phyloP scores from a whole-genome alignment of 2,888 invertebrate genomes.

The Lamproptera curius region DNA sequence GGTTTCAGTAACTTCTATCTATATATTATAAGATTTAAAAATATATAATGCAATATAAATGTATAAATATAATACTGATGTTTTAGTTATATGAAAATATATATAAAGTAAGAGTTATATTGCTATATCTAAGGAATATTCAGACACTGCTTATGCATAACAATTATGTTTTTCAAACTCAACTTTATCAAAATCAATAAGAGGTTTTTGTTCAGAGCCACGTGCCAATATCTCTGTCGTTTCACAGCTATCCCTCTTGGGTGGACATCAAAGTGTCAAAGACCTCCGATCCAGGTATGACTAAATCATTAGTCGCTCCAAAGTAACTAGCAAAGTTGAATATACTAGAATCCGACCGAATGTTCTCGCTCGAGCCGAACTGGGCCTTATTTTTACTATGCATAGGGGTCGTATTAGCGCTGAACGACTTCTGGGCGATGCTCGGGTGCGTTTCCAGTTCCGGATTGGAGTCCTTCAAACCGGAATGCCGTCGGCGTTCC shows the following conservation, averaged over 20 bases:
- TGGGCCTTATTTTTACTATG: constrained; percentile 58
- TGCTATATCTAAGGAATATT: no score
- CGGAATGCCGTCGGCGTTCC: constrained; percentile 24
- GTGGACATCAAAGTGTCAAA: constrained; percentile 68
- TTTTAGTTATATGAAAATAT: no score
- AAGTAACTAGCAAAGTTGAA: constrained; percentile 84
- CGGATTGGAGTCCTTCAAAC: constrained; percentile 28
- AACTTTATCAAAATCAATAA: no score
- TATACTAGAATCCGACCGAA: constrained; percentile 60
- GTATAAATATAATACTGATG: no score
- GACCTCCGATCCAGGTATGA: constrained; percentile 81
- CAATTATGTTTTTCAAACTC: no score
- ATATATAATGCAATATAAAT: no score
- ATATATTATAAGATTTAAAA: no score
- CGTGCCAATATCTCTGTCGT: constrained; percentile 51
- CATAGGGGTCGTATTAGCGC: constrained; percentile 64
- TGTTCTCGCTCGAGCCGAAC: constrained; percentile 67
- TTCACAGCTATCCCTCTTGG: constrained; percentile 58
- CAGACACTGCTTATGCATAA: no score
- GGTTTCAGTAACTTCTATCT: no score
- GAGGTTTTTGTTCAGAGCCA: constrained; percentile 64
- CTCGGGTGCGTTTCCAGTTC: constrained; percentile 19
- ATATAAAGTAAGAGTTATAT: no score
- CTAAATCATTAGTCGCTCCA: constrained; percentile 67
- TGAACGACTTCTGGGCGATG: constrained; percentile 54